A percentile compares a stretch with the other conserved stretches of the same genome.
These are phyloP conservation scores for Egretta garzetta DNA, from an alignment of 2,113 vertebrate genomes.

Conservation along the genomic window DNA sequence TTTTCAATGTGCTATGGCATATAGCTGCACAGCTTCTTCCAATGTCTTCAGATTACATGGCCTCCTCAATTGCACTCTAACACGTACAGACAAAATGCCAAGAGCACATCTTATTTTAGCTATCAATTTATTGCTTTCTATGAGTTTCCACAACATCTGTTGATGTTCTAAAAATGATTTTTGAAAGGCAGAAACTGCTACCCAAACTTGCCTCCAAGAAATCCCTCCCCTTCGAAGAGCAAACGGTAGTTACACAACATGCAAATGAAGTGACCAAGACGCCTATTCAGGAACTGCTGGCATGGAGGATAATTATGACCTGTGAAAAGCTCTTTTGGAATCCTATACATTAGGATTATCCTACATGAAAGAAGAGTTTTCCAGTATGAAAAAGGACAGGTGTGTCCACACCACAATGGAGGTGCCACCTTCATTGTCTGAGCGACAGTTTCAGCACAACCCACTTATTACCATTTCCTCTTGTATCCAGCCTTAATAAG, in stretches of 20 bases:
- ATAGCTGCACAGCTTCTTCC: neutral
- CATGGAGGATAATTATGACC: conserved; percentile 46
- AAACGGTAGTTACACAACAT: neutral
- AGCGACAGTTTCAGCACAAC: conserved; percentile 39
- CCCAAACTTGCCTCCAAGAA: neutral
- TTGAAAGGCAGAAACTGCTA: neutral
- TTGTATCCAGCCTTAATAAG: conserved; percentile 52
- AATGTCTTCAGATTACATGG: neutral
- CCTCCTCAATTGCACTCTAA: neutral
- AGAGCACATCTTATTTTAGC: neutral
- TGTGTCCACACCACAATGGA: conserved; percentile 13
- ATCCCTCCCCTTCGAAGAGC: neutral
- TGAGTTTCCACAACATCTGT: neutral
- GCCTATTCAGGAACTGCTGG: conserved; percentile 10
- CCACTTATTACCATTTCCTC: conserved; percentile 51
- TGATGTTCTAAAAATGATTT: neutral
- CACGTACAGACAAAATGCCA: neutral
- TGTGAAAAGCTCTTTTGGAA: conserved; percentile 58
- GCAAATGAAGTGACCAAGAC: neutral
- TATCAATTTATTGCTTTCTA: neutral
- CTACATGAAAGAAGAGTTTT: conserved; percentile 51
- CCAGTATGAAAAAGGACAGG: conserved; percentile 63
- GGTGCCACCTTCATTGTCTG: conserved; percentile 49
- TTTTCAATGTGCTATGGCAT: neutral
- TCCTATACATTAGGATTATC: conserved; percentile 59